Conservation (phyloP, 2,797 vertebrate species). For the Premnoplex brunnescens region DNA sequence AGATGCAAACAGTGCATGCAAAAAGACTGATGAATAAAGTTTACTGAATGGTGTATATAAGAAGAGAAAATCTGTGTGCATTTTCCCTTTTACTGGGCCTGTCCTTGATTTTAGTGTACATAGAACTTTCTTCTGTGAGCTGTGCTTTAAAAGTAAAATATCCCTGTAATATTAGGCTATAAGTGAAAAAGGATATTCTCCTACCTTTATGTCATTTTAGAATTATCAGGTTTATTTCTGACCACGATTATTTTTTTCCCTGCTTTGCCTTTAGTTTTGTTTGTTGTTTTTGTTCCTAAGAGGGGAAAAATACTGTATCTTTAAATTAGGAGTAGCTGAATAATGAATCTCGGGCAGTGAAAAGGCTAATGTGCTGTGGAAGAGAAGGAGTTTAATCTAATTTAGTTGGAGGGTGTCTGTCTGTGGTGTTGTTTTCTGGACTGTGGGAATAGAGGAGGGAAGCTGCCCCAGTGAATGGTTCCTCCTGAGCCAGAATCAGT, state of each 20-base stretch:
- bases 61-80: not conserved
- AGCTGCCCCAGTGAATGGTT: conserved; percentile 88
- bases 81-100: not conserved
- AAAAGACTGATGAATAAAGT: not conserved
- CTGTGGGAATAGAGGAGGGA: conserved; percentile 97
- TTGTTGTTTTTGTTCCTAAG: not conserved
- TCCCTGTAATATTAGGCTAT: not conserved
- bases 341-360: conserved; percentile 86
- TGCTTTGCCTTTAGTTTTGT: not conserved
- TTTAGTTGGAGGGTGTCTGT: conserved; percentile 92
- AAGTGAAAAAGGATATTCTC: not conserved
- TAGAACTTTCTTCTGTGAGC: not conserved
- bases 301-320: conserved; percentile 69
- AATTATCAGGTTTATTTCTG: not conserved
- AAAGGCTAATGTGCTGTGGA: conserved; percentile 90
- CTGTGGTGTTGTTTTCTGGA: conserved; percentile 85
- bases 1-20: not conserved
- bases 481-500: conserved; percentile 93
- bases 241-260: not conserved
- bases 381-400: conserved; percentile 97
- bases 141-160: not conserved
- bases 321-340: conserved; percentile 71
- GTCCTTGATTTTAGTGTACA: not conserved
- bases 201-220: not conserved
- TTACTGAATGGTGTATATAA: not conserved